Evolutionary conservation across 2,113 vertebrate species (phyloP), one percentile per base, ranked within the genome.

Genomic region (Fregetta grallaria): DNA sequence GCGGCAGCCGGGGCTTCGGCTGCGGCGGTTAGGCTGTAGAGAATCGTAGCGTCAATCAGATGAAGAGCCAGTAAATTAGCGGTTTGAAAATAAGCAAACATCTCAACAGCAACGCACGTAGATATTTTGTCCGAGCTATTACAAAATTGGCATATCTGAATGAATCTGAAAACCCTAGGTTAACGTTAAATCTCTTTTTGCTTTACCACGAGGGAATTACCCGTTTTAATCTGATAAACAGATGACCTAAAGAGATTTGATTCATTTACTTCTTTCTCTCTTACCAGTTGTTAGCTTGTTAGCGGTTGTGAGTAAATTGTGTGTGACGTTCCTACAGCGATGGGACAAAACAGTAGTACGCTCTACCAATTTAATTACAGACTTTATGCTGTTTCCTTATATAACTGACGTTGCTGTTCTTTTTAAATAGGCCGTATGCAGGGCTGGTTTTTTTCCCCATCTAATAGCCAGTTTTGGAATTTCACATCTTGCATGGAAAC

Each of bases 21-120:
- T 36, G 71, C 88, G 5, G 74, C 2, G 70, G 19, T 30, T 45
- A n/a, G 34, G 7, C 22, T 11, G 86, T 23, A 14, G 77, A 8
- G 16, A 79, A 45, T 4, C 34, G 0, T 3, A 0, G 20, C 2
- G 47, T 1, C 45, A 12, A 10, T 49, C 87, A 8, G 36, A 45
- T 15, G 42, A 22, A 18, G 44, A 7, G 38, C n/a, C 16, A 10
- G 42, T 13, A 36, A 52, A 4, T 47, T 23, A 49, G 49, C 5
- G 9, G 5, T 7, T 29, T 8, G 3, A 36, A 81, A 77, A 75
- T 17, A 4, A 42, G 32, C 17, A 3, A 49, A 6, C 49, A 6
- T 13, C 15, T 58, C 52, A 9, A 1, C 36, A 27, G 50, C 61
- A 34, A 1, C 7, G n/a, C 38, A 1, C 5, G 8, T 26, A 13